Evolutionary conservation across 2,797 vertebrate genomes (phyloP).

Genomic region (Orientallactaga sibirica): DNA sequence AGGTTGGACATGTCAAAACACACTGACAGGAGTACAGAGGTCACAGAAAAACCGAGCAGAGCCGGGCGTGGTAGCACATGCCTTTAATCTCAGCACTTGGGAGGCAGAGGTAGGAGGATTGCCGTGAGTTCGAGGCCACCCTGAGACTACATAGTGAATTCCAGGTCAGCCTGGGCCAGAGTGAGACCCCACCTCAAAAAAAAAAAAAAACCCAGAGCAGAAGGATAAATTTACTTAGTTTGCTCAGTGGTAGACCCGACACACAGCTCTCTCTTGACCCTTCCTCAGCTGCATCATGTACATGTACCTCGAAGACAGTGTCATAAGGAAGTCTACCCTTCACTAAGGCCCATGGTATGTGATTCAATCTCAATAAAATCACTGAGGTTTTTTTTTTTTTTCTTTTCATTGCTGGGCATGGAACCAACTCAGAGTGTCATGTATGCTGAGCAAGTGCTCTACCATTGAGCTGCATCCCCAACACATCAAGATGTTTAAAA

Average conservation of each 20-base stretch:
- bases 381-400: background rate
- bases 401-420: background rate
- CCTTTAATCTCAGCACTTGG: no score
- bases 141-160: no score
- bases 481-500: no score
- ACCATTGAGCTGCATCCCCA: no score
- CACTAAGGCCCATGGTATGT: background rate
- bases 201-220: background rate
- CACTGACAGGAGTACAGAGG: background rate
- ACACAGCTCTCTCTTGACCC: no score
- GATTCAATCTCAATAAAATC: background rate
- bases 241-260: background rate
- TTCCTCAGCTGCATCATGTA: background rate
- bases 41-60: background rate
- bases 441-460: no score
- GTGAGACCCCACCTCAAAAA: no score
- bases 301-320: rapidly evolving
- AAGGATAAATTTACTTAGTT: background rate
- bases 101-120: no score
- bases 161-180: no score
- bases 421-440: background rate
- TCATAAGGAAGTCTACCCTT: background rate
- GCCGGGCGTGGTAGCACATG: no score
- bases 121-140: no score
- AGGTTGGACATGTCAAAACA: rapidly evolving